Percentiles rank a stretch among this genome's conserved stretches.
Evolutionary conservation across 2,888 invertebrate genomes (phyloP).

Genomic region (Apamea sordens): DNA sequence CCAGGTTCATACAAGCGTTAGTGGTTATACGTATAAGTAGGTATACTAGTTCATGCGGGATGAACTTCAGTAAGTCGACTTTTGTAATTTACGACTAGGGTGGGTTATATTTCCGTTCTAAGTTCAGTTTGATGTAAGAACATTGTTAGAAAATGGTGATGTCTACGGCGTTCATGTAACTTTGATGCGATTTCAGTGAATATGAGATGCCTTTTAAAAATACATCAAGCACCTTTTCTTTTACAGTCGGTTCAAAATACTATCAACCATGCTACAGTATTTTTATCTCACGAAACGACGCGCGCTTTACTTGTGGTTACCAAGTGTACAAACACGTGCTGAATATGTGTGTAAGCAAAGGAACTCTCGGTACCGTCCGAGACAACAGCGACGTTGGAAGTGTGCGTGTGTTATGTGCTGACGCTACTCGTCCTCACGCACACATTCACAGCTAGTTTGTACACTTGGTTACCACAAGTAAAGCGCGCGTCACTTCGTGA

Average conservation of each 20-base stretch:
- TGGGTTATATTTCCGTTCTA: neutral
- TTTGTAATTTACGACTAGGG: conserved; percentile 9
- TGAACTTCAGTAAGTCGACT: conserved; percentile 30
- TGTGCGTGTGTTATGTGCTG: too few relatives aligned
- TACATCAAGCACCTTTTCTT: neutral
- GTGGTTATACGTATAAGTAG: too few relatives aligned
- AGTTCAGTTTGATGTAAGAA: neutral
- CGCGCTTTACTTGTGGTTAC: neutral
- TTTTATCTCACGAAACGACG: neutral
- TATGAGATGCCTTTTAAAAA: neutral
- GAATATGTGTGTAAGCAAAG: neutral
- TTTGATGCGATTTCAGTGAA: neutral
- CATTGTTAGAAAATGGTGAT: neutral
- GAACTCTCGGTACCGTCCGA: neutral
- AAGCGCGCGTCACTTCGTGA: too few relatives aligned
- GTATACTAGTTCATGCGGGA: conserved; percentile 5
- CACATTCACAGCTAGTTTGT: too few relatives aligned
- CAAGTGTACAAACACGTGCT: too few relatives aligned
- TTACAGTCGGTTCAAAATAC: neutral
- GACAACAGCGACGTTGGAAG: neutral
- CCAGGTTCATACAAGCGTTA: conserved; percentile 21
- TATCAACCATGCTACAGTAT: neutral
- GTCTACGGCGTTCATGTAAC: neutral
- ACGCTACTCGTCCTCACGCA: too few relatives aligned
- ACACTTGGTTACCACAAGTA: too few relatives aligned